Evolutionary conservation across 2,113 vertebrate species (phyloP), one percentile per base, ranked within the genome.

Genomic region (Hemichromis elongatus): DNA sequence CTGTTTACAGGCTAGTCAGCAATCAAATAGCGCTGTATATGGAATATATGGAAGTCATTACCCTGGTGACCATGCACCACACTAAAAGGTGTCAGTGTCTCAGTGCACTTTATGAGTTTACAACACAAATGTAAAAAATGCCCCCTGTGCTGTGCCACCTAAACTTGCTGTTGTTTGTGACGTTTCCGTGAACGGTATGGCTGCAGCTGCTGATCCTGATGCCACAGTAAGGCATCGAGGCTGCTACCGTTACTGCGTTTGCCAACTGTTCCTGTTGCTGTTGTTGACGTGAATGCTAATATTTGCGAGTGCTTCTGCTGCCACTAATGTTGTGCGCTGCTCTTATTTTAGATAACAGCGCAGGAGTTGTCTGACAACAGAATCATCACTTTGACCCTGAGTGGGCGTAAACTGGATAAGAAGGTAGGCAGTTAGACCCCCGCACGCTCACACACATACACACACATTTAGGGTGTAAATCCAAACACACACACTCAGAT

Each of bases 341-440:
- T 86, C 82, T 90, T 83, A 42, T 83, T 91, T 88, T 86, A 99
- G 99, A 97, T 99, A 86, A 97, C 98, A 75, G 98, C 98, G 61
- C 98, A 99, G 94, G 99, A 99, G 94, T 96, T 99, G 89, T 99
- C 98, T 0, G 98, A 99, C 94, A 99, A 99, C 96, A 98, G 98
- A 79, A 98, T 99, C 96, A 98, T 99, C 91, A 99, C 98, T 1
- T 94, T 99, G 90, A 98, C 96, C 86, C 94, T 99, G 96, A 98
- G 97, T 2, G 99, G 98, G 94, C 96, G 97, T 86, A 99, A 98
- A 88, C 96, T 99, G 95, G 99, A 99, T 94, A 99, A 99, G 95
- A 99, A 99, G 97, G 99, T 99, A 88, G 92, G 95, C 40, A 42
- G 81, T 56, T 79, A 24, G 37, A 80, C 61, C 53, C 79, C 66